These are phyloP conservation scores for Hydractinia echinata DNA, from an alignment of 30 jellyfish, hydroid and myxozoan genomes.

Conservation along the genomic window DNA sequence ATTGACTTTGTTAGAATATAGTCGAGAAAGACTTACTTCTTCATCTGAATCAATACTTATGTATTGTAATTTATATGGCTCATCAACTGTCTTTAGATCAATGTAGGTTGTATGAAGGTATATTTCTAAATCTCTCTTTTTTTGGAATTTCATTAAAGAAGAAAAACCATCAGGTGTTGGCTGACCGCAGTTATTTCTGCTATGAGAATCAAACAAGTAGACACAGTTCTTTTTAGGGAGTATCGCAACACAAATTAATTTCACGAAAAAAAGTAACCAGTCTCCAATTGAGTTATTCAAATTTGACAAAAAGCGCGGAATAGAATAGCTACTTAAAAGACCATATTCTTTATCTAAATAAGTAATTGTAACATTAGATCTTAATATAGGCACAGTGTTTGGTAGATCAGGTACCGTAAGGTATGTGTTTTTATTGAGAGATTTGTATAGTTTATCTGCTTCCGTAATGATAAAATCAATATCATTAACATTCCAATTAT, in stretches of 20 bases:
- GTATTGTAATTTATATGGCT: not conserved
- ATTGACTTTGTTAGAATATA: too few species aligned
- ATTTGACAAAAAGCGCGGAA: not conserved
- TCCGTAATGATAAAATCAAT: too few species aligned
- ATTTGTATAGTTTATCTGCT: too few species aligned
- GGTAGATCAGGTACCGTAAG: too few species aligned
- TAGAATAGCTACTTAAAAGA: too few species aligned
- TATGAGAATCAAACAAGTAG: conserved; percentile 1
- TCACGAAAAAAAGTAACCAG: not conserved
- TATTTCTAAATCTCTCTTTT: not conserved
- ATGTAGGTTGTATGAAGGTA: not conserved
- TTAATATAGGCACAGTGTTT: too few species aligned
- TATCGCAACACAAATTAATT: not conserved
- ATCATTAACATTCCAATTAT: too few species aligned
- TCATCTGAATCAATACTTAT: too few species aligned
- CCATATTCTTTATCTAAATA: too few species aligned
- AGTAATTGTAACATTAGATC: too few species aligned
- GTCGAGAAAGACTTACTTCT: too few species aligned
- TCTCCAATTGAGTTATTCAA: not conserved
- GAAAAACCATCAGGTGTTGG: not conserved
- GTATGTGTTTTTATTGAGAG: too few species aligned
- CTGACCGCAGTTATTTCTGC: not conserved
- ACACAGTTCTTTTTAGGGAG: not conserved
- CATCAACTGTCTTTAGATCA: not conserved
- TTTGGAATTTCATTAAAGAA: not conserved